Conservation (phyloP, 2,113 vertebrate genomes). For the Elephas maximus region DNA sequence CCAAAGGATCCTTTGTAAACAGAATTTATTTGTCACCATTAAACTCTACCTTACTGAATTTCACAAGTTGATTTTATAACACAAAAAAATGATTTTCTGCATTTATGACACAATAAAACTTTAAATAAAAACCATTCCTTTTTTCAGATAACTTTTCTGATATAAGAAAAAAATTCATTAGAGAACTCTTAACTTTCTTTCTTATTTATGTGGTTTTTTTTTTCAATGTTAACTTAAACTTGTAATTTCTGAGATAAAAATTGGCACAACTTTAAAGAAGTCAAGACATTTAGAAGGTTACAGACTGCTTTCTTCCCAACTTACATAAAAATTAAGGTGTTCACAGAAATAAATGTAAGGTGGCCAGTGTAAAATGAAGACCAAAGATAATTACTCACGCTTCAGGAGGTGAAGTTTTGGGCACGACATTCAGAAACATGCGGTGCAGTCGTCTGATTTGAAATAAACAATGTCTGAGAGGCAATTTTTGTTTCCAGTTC, state of each 20-base stretch:
- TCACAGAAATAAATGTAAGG: background rate
- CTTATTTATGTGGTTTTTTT: background rate
- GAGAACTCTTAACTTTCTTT: background rate
- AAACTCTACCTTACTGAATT: background rate
- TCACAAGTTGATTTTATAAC: background rate
- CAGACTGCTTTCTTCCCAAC: background rate
- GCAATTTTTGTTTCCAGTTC: background rate
- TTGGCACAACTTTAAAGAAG: background rate
- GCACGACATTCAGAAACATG: background rate
- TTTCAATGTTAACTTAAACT: background rate
- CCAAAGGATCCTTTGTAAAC: background rate
- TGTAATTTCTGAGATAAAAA: background rate
- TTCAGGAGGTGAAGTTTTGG: background rate
- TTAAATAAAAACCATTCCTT: background rate
- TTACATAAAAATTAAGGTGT: background rate
- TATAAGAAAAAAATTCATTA: background rate
- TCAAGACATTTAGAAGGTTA: background rate
- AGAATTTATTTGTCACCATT: background rate
- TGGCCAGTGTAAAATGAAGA: background rate
- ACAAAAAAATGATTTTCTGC: background rate
- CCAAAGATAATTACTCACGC: background rate
- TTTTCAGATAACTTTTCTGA: conserved; percentile 13
- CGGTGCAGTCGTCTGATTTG: background rate
- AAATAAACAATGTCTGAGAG: background rate
- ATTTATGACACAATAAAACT: background rate